Base-by-base conservation (phyloP, 2,113 vertebrate species). In the Thunnus thynnus region DNA sequence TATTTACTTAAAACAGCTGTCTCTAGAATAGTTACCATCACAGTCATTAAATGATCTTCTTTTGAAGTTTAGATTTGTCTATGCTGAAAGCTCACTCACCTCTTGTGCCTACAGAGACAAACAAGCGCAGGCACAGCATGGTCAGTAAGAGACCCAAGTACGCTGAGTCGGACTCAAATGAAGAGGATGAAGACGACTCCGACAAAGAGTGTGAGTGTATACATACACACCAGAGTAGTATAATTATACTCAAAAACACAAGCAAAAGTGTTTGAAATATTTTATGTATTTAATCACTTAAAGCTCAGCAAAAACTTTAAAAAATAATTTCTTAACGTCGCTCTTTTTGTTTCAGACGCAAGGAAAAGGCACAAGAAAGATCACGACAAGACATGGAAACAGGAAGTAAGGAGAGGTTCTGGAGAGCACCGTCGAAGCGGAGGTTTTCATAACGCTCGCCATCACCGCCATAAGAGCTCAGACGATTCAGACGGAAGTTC, bases 111-210 rank as follows among this genome's bases (percentile, higher is more conserved):
- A 92, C 96, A 95, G 97, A 97, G 92, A 96, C 97, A 88, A 97
- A 98, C 94, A 99, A 99, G 90, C 96, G 98, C 82, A 97, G 96
- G 76, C 97, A 98, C 94, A 96, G 96, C 86, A 95, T 96, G 84
- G 94, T 96, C 87, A 98, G 96, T 82, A 97, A 98, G 86, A 97
- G 94, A 86, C 96, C 97, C 90, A 99, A 98, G 94, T 98, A 99
- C 70, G 94, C 96, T 22, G 97, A 97, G 93, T 93, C 95, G 88
- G 96, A 96, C 96, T 98, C 97, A 22, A 95, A 97, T 0, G 97
- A 97, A 76, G 96, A 93, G 78, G 95, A 95, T 2, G 27, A 94
- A 0, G 41, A 55, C 85, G 92, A 73, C 90, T 84, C 85, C 78
- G 96, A 96, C 3, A 25, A 61, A 92, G 96, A 97, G 92, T 94